Conservation (phyloP, 2,797 vertebrate genomes). For the Antrozous pallidus region DNA sequence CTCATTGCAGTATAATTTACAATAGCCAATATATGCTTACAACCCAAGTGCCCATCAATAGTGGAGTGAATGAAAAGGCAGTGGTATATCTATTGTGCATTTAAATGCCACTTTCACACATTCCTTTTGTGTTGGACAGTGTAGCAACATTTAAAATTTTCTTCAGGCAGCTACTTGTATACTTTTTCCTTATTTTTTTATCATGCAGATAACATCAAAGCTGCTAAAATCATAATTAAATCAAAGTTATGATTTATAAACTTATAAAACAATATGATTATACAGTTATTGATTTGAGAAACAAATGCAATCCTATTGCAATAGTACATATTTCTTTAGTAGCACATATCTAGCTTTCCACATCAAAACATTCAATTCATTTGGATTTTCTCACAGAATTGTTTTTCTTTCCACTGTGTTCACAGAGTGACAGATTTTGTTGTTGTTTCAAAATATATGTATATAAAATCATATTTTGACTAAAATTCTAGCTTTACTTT, state of each 20-base stretch:
- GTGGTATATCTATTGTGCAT: neutral
- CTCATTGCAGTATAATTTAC: neutral
- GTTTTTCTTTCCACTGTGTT: neutral
- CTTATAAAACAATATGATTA: neutral
- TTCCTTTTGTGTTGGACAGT: neutral
- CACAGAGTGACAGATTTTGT: neutral
- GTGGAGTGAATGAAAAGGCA: neutral
- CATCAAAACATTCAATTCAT: neutral
- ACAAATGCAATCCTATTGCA: neutral
- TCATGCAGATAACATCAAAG: neutral
- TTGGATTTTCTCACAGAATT: neutral
- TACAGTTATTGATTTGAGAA: neutral
- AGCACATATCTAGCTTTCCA: neutral
- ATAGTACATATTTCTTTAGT: neutral
- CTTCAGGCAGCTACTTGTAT: neutral
- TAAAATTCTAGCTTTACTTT: constrained; percentile 42
- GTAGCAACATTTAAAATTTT: neutral
- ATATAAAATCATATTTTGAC: neutral
- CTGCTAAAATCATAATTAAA: neutral
- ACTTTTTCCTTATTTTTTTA: neutral
- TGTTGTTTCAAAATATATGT: neutral
- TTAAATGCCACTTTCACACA: neutral
- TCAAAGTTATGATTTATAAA: neutral
- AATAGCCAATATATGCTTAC: neutral
- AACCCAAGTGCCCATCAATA: neutral